phyloP scores from a whole-genome alignment of 2,888 invertebrate species.

The Cephus rjabovi region DNA sequence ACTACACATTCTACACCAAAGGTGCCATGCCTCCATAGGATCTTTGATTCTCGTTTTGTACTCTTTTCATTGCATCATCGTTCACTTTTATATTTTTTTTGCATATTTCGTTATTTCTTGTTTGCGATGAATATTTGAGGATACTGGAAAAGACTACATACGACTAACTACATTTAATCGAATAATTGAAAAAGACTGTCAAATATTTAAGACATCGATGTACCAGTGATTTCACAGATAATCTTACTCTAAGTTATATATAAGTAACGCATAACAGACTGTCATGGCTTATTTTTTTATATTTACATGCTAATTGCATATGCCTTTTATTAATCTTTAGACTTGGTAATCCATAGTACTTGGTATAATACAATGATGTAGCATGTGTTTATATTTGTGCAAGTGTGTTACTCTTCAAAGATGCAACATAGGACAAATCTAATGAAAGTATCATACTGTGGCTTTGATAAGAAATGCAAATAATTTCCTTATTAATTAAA shows the following conservation, averaged over 20 bases:
- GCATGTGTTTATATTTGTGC: background rate
- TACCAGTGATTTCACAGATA: background rate
- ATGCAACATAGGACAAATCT: background rate
- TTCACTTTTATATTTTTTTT: background rate
- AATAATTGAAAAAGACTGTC: background rate
- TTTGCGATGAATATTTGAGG: background rate
- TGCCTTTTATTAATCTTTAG: background rate
- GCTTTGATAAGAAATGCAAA: background rate
- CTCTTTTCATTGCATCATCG: background rate
- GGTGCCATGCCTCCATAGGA: background rate
- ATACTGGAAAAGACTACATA: background rate
- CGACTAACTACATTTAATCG: background rate
- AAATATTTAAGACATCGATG: background rate
- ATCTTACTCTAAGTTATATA: background rate
- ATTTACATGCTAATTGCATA: background rate
- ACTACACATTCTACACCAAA: background rate
- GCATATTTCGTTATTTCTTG: background rate
- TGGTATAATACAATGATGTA: no score
- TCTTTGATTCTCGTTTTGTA: background rate
- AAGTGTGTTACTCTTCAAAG: background rate
- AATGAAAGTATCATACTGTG: background rate
- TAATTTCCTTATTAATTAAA: background rate
- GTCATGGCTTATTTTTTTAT: background rate
- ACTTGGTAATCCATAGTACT: background rate
- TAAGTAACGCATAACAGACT: background rate